Percentiles rank a stretch among this genome's conserved stretches.
phyloP scores from a whole-genome alignment of 2,797 vertebrate genomes.

The Alauda arvensis region DNA sequence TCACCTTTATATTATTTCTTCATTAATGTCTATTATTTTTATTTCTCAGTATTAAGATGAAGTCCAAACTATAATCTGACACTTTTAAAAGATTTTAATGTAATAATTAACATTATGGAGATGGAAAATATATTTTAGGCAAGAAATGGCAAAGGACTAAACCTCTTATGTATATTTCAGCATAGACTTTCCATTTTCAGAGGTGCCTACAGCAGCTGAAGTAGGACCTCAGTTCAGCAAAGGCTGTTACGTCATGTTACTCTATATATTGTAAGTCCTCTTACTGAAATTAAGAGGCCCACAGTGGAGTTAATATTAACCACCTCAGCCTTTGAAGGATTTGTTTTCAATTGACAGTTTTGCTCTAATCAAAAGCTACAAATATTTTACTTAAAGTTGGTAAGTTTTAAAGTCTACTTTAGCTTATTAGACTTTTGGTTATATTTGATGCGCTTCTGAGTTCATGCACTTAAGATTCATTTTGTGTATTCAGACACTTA shows the following conservation, averaged over 20 bases:
- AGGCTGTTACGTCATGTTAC: neutral
- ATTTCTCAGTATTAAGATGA: constrained; percentile 46
- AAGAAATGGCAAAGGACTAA: neutral
- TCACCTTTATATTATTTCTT: constrained; percentile 51
- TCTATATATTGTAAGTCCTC: neutral
- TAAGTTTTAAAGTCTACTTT: neutral
- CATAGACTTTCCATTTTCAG: neutral
- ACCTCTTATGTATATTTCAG: neutral
- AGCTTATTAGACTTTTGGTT: neutral
- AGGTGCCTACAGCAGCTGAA: neutral
- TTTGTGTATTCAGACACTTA: neutral
- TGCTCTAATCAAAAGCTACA: neutral
- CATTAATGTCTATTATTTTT: constrained; percentile 61
- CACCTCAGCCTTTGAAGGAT: neutral
- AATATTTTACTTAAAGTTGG: neutral
- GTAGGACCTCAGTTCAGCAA: neutral
- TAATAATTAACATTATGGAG: constrained; percentile 16
- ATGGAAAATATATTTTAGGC: constrained; percentile 21
- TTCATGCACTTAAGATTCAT: neutral
- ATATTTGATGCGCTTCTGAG: neutral
- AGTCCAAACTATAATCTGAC: neutral
- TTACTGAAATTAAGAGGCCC: neutral
- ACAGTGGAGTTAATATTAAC: neutral
- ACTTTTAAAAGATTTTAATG: constrained; percentile 42
- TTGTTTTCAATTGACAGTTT: neutral